Base-by-base conservation (phyloP, 2,797 vertebrate species). In the Leptoclinus maculatus region DNA sequence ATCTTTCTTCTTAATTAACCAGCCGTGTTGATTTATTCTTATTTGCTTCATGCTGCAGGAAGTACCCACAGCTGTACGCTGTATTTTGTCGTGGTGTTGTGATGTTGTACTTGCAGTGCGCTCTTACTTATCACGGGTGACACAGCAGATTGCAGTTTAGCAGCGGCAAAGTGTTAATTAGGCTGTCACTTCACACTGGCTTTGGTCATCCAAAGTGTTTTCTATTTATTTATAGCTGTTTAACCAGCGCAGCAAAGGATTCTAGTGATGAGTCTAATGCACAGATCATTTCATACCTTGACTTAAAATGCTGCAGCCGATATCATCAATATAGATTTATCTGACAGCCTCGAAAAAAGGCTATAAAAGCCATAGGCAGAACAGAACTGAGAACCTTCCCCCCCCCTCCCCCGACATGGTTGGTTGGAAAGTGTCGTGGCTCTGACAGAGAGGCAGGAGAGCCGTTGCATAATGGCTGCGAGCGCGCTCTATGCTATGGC, bases 391-490 rank as follows among this genome's bases (percentile, higher is more conserved):
- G 21, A 3, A 47, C 45, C 45, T 3, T 1, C 43, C 43, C 43
- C 43, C 43, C 16, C 43, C 45, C 39, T 77, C 27, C 51, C 45
- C 49, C 60, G 58, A 76, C 72, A 68, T 63, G 56, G 29, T 47
- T 69, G 64, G 53, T 79, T 84, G 53, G 84, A 84, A 83, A 76
- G 66, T 77, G 65, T 45, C 64, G 74, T 53, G 59, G 71, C 51
- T 38, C 54, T 84, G 80, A 83, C 53, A 57, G 75, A 74, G 78
- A 38, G 76, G 38, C 66, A 86, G 82, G 75, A 73, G 76, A 84
- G 66, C 49, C 57, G 60, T 86, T 85, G 76, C 66, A 59, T 83
- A 88, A 87, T 74, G 74, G 69, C 88, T 83, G 79, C 19, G 3
- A 78, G 82, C 45, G 27, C 62, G 79, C 51, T 54, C 13, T 66